These are phyloP conservation scores for Sterna hirundo DNA, from an alignment of 2,113 vertebrate genomes.

Conservation along the genomic window DNA sequence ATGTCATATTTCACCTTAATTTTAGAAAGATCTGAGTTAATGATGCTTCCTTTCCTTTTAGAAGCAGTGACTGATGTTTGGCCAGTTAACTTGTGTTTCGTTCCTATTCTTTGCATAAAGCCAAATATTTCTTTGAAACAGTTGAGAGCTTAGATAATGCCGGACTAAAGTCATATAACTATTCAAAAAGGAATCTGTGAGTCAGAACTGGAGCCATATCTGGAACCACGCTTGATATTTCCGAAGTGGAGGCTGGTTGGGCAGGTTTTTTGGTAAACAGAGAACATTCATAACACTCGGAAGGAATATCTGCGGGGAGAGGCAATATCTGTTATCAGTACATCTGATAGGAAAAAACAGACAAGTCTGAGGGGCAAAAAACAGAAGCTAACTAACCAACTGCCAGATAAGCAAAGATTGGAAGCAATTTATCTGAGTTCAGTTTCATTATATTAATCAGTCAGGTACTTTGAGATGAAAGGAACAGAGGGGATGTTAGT, in stretches of 20 bases:
- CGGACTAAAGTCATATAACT: neutral
- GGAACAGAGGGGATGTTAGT: neutral
- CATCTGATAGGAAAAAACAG: neutral
- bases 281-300: neutral
- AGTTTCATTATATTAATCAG: conserved; percentile 43
- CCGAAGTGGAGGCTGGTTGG: neutral
- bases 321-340: neutral
- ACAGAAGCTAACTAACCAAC: neutral
- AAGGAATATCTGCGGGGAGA: neutral
- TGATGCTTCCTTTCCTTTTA: neutral
- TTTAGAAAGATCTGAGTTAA: neutral
- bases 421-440: conserved; percentile 20
- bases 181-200: neutral
- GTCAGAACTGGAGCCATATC: neutral
- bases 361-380: neutral
- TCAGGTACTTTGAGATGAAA: conserved; percentile 32
- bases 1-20: neutral
- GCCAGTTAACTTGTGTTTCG: neutral
- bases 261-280: neutral
- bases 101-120: neutral
- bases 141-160: neutral
- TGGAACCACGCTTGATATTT: neutral
- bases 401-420: neutral
- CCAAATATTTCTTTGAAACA: conserved; percentile 1
- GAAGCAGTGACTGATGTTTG: neutral